Base-by-base conservation (phyloP, 2,888 invertebrate genomes). In the Lithophane semibrunnea region DNA sequence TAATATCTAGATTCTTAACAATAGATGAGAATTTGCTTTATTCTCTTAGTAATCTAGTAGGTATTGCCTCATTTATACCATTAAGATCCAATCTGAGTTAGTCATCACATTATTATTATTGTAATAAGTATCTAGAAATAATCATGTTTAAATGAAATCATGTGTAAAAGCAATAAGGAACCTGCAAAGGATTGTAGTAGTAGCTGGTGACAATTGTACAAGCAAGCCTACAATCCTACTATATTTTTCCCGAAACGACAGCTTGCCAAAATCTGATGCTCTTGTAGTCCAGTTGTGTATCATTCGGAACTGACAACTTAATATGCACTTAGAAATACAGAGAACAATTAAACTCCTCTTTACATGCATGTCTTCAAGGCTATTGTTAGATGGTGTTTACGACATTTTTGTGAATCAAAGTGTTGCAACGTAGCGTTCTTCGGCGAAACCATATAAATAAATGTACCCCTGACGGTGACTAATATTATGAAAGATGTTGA, bases 391-490 rank as follows among this genome's bases (percentile, higher is more conserved):
- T 76, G 73, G 56, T 64, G 76, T 75, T 87, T 80, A 87, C 84
- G 82, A 87, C 84, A 86, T 87, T 87, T 85, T 88, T 86, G 84
- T 88, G 82, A 84, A 86, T 88, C 87, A 79, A 88, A 86, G 82
- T 85, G 88, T 88, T 89, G 82, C 85, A 88, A 85, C 75, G 76
- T 81, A 86, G 68, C 77, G 87, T 79, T 82, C 85, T 81, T 87
- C 88, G 76, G 56, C 69, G 86, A 85, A 88, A 67, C 75, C 81
- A 82, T 88, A 81, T 88, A 82, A 83, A 89, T 89, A 85, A 88
- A 87, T 84, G 82, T 83, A 80, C 77, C 64, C 75, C 73, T 83
- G 81, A 60, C 80, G 80, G 81, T 90, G 88, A 89, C 85, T 89
- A 88, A 90, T 86, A 80, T 89, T 88, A 84, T 86, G 81, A 88